Conservation (phyloP, 2,113 vertebrate genomes). For the Elgaria multicarinata region DNA sequence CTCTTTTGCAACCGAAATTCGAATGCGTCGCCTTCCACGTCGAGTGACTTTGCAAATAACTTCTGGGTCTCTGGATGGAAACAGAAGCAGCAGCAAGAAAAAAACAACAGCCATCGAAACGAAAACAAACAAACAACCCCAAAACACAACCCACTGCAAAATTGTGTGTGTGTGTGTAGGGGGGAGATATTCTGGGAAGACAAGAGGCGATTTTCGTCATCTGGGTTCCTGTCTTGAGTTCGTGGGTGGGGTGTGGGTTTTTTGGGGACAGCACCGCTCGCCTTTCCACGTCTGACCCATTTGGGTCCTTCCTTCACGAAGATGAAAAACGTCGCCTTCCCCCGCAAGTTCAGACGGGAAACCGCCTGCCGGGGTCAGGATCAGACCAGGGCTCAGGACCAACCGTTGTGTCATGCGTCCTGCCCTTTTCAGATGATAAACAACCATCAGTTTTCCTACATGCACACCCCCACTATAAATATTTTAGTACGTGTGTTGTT, state of each 20-base stretch:
- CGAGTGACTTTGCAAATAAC: constrained; percentile 19
- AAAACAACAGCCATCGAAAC: no score
- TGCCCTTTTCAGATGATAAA: background rate
- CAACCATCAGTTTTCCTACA: background rate
- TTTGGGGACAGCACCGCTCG: no score
- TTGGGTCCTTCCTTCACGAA: background rate
- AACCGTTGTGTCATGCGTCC: background rate
- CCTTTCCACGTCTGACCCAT: background rate
- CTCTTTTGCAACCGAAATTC: constrained; percentile 46
- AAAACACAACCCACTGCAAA: no score
- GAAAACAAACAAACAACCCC: background rate
- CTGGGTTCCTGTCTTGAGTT: no score
- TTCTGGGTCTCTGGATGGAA: background rate
- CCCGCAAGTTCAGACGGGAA: background rate
- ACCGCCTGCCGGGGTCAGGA: background rate
- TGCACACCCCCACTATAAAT: background rate
- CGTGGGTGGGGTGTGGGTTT: no score
- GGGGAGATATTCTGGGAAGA: no score
- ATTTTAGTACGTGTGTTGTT: no score
- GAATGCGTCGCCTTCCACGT: background rate
- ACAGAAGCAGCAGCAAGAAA: background rate
- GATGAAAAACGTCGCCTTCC: background rate
- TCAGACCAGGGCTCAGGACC: background rate
- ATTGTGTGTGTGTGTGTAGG: no score
- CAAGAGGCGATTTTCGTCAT: no score